Evolutionary conservation across 2,888 invertebrate genomes (phyloP), one percentile per base, ranked within the genome.

Genomic region (Molorchus minor): DNA sequence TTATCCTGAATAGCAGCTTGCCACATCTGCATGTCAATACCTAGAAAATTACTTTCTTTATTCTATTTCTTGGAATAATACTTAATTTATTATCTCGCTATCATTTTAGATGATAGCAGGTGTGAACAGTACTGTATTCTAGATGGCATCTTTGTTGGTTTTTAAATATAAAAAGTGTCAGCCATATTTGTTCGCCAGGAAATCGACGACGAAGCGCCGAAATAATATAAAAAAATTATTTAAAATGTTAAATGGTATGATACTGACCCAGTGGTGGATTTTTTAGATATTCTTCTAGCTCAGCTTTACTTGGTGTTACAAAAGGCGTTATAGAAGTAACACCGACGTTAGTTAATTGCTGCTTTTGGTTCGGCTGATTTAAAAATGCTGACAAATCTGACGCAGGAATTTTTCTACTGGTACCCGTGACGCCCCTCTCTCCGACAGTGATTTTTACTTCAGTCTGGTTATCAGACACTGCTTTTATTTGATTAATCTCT

Each of bases 1-100:
- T 99, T 99, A 75, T 98, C 97, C 20, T 90, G 83, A 74, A 96
- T 95, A 0, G 98, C 98, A 79, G 98, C 97, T 74, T 93, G 91
- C 99, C 99, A 99, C 71, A 98, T 84, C 61, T 94, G 85, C 44
- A 90, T 88, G 79, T 97, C 96, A 75, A 98, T 92, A n/a, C 96
- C 93, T 88, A 79, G 64, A 68, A 70, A 69, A 59, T 36, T 35
- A 38, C n/a, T 40, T 41, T 38, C 10, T 53, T 41, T 44, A 16
- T 21, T 40, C 30, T 19, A 43, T 35, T n/a, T n/a, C n/a, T n/a
- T n/a, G n/a, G n/a, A n/a, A n/a, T n/a, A n/a, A n/a, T n/a, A n/a
- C n/a, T n/a, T n/a, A n/a, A n/a, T n/a, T n/a, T n/a, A n/a, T n/a
- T n/a, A n/a, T n/a, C n/a, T n/a, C n/a, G n/a, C n/a, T n/a, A n/a